These are phyloP conservation scores for Tenthredo notha DNA, from an alignment of 2,888 invertebrate species.

Conservation along the genomic window DNA sequence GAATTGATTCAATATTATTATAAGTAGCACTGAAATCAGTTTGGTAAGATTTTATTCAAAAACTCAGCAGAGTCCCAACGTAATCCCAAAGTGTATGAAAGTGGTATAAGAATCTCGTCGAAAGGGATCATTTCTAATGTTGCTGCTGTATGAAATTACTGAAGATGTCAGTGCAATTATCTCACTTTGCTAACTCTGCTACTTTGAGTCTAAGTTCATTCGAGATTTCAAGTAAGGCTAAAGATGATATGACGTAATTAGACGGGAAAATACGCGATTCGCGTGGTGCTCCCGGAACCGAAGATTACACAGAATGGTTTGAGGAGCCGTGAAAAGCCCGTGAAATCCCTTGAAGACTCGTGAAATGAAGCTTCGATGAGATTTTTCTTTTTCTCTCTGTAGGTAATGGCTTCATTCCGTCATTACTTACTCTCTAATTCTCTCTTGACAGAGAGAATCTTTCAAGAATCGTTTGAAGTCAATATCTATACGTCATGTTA, in stretches of 20 bases:
- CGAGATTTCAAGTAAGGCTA: conserved; percentile 1
- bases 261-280: conserved; percentile 11
- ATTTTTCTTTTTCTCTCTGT: not conserved
- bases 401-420: not conserved
- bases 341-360: conserved; percentile 10
- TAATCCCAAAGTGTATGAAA: not conserved
- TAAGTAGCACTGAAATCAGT: not conserved
- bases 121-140: conserved; percentile 19
- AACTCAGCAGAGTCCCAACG: not conserved
- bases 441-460: not conserved
- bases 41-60: not conserved
- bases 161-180: conserved; percentile 45
- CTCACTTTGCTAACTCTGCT: conserved; percentile 44
- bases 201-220: conserved; percentile 45
- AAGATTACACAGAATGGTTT: not conserved
- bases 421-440: not conserved
- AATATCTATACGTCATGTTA: not conserved
- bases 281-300: not conserved
- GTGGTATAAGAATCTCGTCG: not conserved
- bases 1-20: not conserved
- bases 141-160: conserved; percentile 36
- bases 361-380: not conserved
- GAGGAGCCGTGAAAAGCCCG: not conserved
- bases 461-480: not conserved
- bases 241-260: conserved; percentile 48